Percentiles rank a stretch among this genome's conserved stretches.
phyloP scores from a whole-genome alignment of 2,113 vertebrate species.

The Tragulus kanchil region DNA sequence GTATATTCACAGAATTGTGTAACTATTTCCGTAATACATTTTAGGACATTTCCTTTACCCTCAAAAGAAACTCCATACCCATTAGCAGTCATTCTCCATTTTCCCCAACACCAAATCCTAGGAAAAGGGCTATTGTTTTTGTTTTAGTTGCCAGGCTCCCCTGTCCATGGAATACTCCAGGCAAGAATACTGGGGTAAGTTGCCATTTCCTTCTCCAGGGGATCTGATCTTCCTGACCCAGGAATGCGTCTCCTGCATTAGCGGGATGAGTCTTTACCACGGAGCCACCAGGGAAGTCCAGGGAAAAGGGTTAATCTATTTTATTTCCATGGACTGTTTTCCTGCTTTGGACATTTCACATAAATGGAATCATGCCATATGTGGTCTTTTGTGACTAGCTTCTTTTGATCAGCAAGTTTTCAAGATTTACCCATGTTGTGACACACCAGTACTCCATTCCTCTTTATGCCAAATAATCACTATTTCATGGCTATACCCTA shows the following conservation, averaged over 20 bases:
- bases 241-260: neutral
- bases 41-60: neutral
- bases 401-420: neutral
- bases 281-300: neutral
- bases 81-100: neutral
- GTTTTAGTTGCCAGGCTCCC: neutral
- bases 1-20: neutral
- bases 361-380: neutral
- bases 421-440: neutral
- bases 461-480: slow-evolving; percentile 11
- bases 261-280: neutral
- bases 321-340: slow-evolving; percentile 7
- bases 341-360: neutral
- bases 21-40: neutral
- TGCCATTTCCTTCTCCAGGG: neutral
- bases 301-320: neutral
- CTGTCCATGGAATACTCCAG: neutral
- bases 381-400: neutral
- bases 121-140: neutral
- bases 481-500: neutral
- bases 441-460: neutral
- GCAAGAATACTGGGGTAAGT: neutral
- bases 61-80: neutral
- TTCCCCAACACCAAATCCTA: neutral
- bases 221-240: neutral